Evolutionary conservation across 2,113 vertebrate genomes (phyloP), one percentile per base, ranked within the genome.

Genomic region (Oreamnos americanus): DNA sequence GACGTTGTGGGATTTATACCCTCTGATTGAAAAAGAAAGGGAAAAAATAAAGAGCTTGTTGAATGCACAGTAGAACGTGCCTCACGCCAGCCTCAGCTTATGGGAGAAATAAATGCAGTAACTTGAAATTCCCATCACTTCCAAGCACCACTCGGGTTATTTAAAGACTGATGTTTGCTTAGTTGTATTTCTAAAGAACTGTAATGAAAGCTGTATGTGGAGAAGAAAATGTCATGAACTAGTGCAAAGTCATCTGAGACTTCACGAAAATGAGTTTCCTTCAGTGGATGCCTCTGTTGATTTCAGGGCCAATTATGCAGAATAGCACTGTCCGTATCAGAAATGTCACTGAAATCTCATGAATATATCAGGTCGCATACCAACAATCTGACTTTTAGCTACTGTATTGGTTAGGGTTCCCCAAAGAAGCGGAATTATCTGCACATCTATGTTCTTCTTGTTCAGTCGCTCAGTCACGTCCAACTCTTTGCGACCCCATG

Each of bases 261-360:
- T 12, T 51, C 7, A 1, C 43, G 33, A 23, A 9, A 9, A 3
- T 1, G 23, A 36, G 21, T 36, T 8, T 9, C 8, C 8, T 9
- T 2, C 0, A 1, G 1, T 13, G n/a, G 19, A 3, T 0, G 7
- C 2, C 1, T 13, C 30, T n/a, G 21, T 14, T 30, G 6, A 55
- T 30, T 16, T 76, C 21, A 2, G 1, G 2, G 26, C 60, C 53
- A 17, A 0, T 45, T 53, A 6, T 2, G 21, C 15, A 36, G 53
- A 13, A n/a, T 0, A 6, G 7, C 14, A 2, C 21, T 4, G 9
- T 25, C 19, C 0, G 1, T n/a, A 33, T 14, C 21, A 4, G 11
- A 53, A 17, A 10, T n/a, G 43, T 78, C 5, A 1, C 11, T 36
- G 15, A 8, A 55, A 16, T 55, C 28, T 13, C 2, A 0, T 36